Evolutionary conservation across 2,113 vertebrate genomes (phyloP).

Genomic region (Hydrolagus affinis): DNA sequence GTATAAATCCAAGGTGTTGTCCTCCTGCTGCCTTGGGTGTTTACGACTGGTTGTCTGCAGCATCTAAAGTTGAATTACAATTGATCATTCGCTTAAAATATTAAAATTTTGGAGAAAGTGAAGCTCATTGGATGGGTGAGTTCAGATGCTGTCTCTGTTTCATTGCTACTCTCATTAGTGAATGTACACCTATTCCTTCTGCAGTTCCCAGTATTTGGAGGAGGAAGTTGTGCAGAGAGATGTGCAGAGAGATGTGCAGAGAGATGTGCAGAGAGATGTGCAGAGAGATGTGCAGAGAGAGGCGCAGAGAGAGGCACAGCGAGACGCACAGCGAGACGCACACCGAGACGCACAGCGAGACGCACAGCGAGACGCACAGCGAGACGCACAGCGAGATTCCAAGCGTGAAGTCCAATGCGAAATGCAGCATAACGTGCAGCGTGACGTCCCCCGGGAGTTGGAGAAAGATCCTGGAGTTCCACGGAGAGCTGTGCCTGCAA

Average conservation of each 20-base stretch:
- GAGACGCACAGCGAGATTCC: neutral
- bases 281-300: conserved; percentile 6
- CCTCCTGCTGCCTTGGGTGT: too few relatives aligned
- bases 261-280: neutral
- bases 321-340: neutral
- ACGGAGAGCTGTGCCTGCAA: neutral
- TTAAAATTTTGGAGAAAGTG: neutral
- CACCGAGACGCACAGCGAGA: neutral
- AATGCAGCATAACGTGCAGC: neutral
- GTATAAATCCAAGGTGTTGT: too few relatives aligned
- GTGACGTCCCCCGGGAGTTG: neutral
- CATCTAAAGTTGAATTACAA: too few relatives aligned
- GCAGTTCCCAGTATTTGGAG: conserved; percentile 16
- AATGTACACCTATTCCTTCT: neutral
- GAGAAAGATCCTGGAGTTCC: conserved; percentile 3
- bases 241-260: conserved; percentile 4
- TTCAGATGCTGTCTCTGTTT: neutral
- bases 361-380: neutral
- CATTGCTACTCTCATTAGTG: neutral
- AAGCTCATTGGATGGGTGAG: neutral
- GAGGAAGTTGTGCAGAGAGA: conserved; percentile 12
- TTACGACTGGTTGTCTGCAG: too few relatives aligned
- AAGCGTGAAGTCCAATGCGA: neutral
- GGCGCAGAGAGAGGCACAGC: neutral
- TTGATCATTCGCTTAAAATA: too few relatives aligned